Evolutionary conservation across 2,797 vertebrate species (phyloP).

Genomic region (Mus minutoides): DNA sequence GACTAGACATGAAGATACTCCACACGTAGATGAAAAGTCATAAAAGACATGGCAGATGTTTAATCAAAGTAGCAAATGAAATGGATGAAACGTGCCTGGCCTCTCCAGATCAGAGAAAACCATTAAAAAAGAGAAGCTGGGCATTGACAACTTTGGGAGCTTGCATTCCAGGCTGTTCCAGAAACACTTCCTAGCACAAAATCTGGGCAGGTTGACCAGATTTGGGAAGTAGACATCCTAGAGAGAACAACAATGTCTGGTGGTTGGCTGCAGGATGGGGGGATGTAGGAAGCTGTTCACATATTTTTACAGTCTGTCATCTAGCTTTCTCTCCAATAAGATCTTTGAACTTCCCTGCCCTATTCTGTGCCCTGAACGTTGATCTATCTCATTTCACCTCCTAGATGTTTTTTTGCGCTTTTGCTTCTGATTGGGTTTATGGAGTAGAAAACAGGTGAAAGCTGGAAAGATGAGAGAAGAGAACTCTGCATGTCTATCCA

Average conservation of each 20-base stretch:
- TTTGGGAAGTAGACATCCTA: not conserved
- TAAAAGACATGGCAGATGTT: not conserved
- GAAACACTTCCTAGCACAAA: not conserved
- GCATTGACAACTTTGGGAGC: not conserved
- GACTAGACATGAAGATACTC: not conserved
- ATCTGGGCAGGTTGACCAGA: not conserved
- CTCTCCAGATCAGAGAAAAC: not conserved
- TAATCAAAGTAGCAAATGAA: not conserved
- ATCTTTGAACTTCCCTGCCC: not conserved
- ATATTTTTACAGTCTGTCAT: not conserved
- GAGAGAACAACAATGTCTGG: not conserved
- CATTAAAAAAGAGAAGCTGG: not conserved
- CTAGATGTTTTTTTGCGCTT: not conserved
- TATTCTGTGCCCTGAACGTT: not conserved
- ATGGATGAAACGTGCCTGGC: not conserved
- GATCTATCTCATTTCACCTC: not conserved
- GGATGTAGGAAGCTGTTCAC: not conserved
- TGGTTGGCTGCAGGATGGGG: not conserved
- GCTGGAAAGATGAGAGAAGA: not conserved
- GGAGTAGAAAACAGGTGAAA: not conserved
- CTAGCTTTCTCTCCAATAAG: rapidly evolving
- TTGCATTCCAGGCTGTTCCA: not conserved
- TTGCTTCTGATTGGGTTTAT: not conserved
- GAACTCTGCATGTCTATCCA: not conserved
- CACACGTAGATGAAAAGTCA: not conserved